These are phyloP conservation scores for Ctenicera cuprea DNA, from an alignment of 2,888 invertebrate genomes.

Conservation along the genomic window DNA sequence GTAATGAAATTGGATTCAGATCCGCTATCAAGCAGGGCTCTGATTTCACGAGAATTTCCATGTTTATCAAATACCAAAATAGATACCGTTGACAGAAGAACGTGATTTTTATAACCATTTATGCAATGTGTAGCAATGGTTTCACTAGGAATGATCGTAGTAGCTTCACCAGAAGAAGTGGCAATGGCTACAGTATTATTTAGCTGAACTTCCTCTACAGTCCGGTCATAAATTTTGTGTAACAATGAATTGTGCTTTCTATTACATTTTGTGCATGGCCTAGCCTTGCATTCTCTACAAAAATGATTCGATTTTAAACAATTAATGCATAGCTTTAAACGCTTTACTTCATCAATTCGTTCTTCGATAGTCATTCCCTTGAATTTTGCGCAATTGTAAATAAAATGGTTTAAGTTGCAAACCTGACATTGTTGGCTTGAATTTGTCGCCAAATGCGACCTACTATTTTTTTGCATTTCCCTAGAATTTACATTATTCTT, in stretches of 20 bases:
- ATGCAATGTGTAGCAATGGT: not conserved
- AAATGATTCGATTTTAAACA: constrained; percentile 50
- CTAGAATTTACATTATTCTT: not conserved
- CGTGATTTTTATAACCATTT: not conserved
- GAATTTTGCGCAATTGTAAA: constrained; percentile 7
- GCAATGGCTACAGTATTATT: not conserved
- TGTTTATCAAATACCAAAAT: not conserved
- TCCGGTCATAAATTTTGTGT: constrained; percentile 17
- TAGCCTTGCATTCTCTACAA: constrained; percentile 39
- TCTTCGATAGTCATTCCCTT: not conserved
- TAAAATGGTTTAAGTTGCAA: not conserved
- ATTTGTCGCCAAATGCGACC: not conserved
- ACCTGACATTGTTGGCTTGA: not conserved
- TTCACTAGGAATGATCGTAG: not conserved
- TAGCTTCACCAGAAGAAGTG: not conserved
- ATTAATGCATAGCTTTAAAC: constrained; percentile 9
- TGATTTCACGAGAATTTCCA: not conserved
- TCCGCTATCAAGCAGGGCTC: constrained; percentile 47
- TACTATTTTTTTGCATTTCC: not conserved
- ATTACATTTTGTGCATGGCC: constrained; percentile 45
- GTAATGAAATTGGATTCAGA: constrained; percentile 49
- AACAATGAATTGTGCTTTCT: constrained; percentile 49
- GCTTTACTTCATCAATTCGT: not conserved
- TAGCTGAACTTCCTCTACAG: not conserved
- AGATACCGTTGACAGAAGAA: not conserved